Conservation (phyloP, 2,797 vertebrate genomes). For the Morus bassanus region DNA sequence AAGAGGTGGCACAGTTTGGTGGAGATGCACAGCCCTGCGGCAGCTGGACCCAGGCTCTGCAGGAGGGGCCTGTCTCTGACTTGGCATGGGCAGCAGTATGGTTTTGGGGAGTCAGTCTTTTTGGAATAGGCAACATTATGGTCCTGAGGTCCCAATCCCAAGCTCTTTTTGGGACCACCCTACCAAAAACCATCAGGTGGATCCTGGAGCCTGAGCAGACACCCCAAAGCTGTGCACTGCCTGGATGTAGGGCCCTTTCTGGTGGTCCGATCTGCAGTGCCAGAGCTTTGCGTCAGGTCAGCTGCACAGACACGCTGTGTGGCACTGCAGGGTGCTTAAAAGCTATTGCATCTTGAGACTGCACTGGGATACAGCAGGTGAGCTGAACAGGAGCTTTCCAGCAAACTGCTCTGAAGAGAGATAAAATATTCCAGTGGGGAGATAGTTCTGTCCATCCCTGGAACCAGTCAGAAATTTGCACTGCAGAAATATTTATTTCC, state of each 20-base stretch:
- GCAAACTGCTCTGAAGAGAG: not conserved
- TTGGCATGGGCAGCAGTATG: not conserved
- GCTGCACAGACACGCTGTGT: fast-evolving
- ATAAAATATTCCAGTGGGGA: not conserved
- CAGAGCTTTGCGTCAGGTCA: not conserved
- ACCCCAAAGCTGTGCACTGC: fast-evolving
- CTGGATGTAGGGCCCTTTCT: not conserved
- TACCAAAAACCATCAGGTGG: not conserved
- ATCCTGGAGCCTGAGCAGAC: not conserved
- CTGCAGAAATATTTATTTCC: not conserved
- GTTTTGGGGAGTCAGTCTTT: not conserved
- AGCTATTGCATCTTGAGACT: too few species aligned
- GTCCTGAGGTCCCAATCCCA: not conserved
- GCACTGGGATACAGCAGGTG: not conserved
- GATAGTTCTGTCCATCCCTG: not conserved
- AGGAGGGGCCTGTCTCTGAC: fast-evolving
- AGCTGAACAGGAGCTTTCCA: not conserved
- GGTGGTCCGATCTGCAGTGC: fast-evolving
- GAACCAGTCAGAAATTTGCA: not conserved
- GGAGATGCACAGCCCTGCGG: not conserved
- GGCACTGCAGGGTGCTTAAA: fast-evolving
- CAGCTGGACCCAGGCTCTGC: not conserved
- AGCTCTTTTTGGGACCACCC: not conserved
- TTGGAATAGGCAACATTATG: not conserved
- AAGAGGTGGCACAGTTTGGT: not conserved